Conservation (phyloP, 2,888 invertebrate species). For the Phasia obesa region DNA sequence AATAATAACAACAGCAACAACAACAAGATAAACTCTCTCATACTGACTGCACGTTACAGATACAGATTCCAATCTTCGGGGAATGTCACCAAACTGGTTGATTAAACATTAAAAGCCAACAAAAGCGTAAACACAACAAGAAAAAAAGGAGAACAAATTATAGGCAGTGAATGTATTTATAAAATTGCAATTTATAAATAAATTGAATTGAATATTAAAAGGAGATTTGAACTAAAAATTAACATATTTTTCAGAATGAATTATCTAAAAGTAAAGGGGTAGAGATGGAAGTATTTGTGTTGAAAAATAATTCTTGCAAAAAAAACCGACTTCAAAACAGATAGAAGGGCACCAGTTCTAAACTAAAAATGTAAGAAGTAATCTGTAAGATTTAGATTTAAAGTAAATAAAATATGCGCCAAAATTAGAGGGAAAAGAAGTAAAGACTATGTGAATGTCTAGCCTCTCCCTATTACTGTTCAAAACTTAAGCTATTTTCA, state of each 20-base stretch:
- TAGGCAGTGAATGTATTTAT: conserved; percentile 34
- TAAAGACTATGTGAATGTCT: no score
- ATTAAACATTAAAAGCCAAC: conserved; percentile 78
- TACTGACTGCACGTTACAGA: conserved; percentile 69
- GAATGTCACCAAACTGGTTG: conserved; percentile 81
- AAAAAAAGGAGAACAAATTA: conserved; percentile 61
- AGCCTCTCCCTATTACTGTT: no score
- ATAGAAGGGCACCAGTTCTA: no score
- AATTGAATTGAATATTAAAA: conserved; percentile 57
- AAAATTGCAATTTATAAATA: conserved; percentile 80
- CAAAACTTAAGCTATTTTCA: no score
- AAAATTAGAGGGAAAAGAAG: no score
- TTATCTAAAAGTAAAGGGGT: no score
- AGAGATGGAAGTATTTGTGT: no score
- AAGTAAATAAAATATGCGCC: no score
- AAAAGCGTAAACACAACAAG: conserved; percentile 71
- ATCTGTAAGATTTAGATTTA: no score
- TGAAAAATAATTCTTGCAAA: no score
- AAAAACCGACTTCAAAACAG: no score
- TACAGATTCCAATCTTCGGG: conserved; percentile 78
- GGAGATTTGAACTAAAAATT: conserved; percentile 24
- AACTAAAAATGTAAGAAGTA: no score
- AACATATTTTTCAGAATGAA: conserved; percentile 10
- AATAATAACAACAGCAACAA: conserved; percentile 60
- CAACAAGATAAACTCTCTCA: conserved; percentile 61